Evolutionary conservation across 2,797 vertebrate genomes (phyloP), one percentile per base, ranked within the genome.

Genomic region (Aeoliscus strigatus): DNA sequence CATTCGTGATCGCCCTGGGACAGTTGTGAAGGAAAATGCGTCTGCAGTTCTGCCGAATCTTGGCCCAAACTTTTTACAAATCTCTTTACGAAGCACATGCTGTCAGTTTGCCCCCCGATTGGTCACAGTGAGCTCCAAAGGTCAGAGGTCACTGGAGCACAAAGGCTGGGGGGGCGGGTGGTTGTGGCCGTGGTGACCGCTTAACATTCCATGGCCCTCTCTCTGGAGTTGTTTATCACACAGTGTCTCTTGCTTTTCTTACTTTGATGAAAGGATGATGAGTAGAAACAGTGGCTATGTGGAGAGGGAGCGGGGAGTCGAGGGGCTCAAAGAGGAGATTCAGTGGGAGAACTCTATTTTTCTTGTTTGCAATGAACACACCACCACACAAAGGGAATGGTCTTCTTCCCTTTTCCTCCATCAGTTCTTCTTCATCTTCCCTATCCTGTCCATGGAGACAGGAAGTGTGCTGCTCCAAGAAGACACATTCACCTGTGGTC

Each of bases 61-160:
- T n/a, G n/a, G n/a, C n/a, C n/a, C n/a, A n/a, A n/a, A n/a, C n/a
- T n/a, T n/a, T n/a, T n/a, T n/a, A n/a, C n/a, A n/a, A n/a, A 0
- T 2, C n/a, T 3, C 18, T 13, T 3, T 23, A 26, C 10, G 16
- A 13, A 66, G 47, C 63, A 39, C 60, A 67, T 45, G 39, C 73
- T 71, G 68, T 71, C 52, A 65, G 64, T 75, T 81, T 70, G 70
- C 70, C 66, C 58, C 46, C 17, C 21, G 41, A 80, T 81, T 72
- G 68, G 77, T 79, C 51, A 2, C 34, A 10, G 69, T 68, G 68
- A 72, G 59, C 63, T 56, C 43, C 18, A 7, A 50, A 30, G 80
- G 71, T 75, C 75, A 56, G 60, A 56, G 83, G 70, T 77, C 48
- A 11, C 0, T 11, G 0, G 11, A 57, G 47, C 53, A 77, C 67